Conservation (phyloP, 2,888 invertebrate genomes). For the Boloria selene region DNA sequence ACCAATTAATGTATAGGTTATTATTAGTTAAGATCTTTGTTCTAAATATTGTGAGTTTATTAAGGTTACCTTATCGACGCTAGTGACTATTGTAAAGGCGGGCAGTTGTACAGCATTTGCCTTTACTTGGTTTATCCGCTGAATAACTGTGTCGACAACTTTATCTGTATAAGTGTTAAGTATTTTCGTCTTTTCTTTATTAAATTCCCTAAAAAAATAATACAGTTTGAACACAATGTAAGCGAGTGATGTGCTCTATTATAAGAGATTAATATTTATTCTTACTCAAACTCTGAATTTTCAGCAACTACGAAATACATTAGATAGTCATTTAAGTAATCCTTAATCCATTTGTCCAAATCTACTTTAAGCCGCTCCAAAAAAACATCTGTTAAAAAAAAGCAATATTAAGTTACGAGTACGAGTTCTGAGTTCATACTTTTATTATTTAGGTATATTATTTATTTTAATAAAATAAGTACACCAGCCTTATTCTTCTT, state of each 20-base stretch:
- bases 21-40: constrained; percentile 28
- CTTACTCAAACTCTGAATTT: constrained; percentile 51
- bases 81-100: constrained; percentile 39
- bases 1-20: neutral
- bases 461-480: too few species aligned
- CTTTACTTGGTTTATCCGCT: constrained; percentile 46
- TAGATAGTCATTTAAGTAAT: constrained; percentile 69
- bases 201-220: constrained; percentile 53
- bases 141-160: constrained; percentile 47
- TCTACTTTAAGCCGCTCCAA: constrained; percentile 57
- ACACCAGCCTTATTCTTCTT: too few species aligned
- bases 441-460: too few species aligned
- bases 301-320: constrained; percentile 48
- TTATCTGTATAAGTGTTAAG: constrained; percentile 56
- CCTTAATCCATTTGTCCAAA: constrained; percentile 65
- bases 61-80: constrained; percentile 41
- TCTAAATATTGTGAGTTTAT: neutral
- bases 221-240: neutral
- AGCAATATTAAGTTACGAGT: too few species aligned
- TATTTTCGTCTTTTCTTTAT: constrained; percentile 51
- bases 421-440: too few species aligned
- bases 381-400: constrained; percentile 52
- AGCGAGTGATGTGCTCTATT: neutral
- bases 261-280: constrained; percentile 28
- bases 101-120: constrained; percentile 41